phyloP scores from a whole-genome alignment of 2,888 invertebrate species.

The Scaptomyza polygonia region DNA sequence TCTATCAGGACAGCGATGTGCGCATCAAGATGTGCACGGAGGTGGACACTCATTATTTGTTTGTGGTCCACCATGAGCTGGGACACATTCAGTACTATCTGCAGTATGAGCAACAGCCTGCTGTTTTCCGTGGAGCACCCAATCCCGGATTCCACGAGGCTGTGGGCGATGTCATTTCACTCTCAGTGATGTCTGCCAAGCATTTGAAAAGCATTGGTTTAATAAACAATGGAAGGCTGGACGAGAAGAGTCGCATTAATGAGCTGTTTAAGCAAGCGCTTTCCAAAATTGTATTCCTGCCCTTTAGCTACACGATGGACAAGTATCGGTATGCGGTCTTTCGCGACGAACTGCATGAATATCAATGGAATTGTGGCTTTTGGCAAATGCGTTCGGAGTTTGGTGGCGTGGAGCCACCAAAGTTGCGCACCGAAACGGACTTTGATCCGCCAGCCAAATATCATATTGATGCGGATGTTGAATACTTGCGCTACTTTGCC shows the following conservation, averaged over 20 bases:
- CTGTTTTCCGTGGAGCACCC: conserved; percentile 86
- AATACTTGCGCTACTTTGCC: conserved; percentile 89
- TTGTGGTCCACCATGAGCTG: conserved; percentile 88
- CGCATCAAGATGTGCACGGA: conserved; percentile 88
- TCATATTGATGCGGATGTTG: conserved; percentile 89
- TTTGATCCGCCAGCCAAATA: conserved; percentile 92
- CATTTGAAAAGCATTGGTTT: conserved; percentile 89
- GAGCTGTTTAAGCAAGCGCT: conserved; percentile 86
- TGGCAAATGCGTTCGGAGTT: conserved; percentile 87
- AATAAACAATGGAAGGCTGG: conserved; percentile 86
- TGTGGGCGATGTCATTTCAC: conserved; percentile 89
- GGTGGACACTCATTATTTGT: conserved; percentile 86
- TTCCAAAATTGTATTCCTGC: conserved; percentile 89
- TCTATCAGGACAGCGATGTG: conserved; percentile 92
- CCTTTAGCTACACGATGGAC: conserved; percentile 89
- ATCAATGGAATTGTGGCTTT: conserved; percentile 88
- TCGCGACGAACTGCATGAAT: conserved; percentile 86
- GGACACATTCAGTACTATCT: conserved; percentile 89
- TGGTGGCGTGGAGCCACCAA: conserved; percentile 88
- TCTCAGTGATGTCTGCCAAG: conserved; percentile 89
- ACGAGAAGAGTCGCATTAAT: conserved; percentile 87
- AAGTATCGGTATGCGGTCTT: conserved; percentile 89
- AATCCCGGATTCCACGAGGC: conserved; percentile 89
- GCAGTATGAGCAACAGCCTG: conserved; percentile 87
- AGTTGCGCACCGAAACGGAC: conserved; percentile 87